Evolutionary conservation across 2,797 vertebrate genomes (phyloP).

Genomic region (Liparis tanakae): DNA sequence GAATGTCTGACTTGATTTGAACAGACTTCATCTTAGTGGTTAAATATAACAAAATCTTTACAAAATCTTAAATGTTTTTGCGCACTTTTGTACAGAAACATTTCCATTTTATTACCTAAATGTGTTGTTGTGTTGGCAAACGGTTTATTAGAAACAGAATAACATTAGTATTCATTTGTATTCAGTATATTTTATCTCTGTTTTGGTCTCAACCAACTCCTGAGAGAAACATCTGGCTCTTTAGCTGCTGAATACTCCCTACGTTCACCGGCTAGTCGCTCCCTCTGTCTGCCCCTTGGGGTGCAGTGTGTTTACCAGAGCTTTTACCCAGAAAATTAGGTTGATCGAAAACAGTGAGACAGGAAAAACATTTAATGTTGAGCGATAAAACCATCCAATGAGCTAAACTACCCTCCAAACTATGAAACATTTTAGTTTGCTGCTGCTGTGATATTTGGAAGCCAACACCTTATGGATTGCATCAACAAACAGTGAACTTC

Average conservation of each 20-base stretch:
- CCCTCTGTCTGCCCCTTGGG: not conserved
- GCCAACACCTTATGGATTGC: not conserved
- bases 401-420: not conserved
- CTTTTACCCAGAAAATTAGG: not conserved
- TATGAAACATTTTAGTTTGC: not conserved
- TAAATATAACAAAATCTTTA: not conserved
- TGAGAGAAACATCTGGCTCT: not conserved
- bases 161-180: not conserved
- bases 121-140: not conserved
- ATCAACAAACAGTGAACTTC: constrained; percentile 4
- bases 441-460: not conserved
- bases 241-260: not conserved
- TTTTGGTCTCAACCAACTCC: constrained; percentile 21
- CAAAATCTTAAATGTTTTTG: not conserved
- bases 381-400: not conserved
- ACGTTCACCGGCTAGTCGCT: not conserved
- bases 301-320: not conserved
- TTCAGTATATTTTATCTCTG: not conserved
- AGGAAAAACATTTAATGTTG: not conserved
- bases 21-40: not conserved
- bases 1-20: not conserved
- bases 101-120: not conserved
- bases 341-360: not conserved
- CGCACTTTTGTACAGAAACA: not conserved
- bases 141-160: not conserved